Evolutionary conservation across 2,888 invertebrate genomes (phyloP).

Genomic region (Tanytarsus gracilentus): DNA sequence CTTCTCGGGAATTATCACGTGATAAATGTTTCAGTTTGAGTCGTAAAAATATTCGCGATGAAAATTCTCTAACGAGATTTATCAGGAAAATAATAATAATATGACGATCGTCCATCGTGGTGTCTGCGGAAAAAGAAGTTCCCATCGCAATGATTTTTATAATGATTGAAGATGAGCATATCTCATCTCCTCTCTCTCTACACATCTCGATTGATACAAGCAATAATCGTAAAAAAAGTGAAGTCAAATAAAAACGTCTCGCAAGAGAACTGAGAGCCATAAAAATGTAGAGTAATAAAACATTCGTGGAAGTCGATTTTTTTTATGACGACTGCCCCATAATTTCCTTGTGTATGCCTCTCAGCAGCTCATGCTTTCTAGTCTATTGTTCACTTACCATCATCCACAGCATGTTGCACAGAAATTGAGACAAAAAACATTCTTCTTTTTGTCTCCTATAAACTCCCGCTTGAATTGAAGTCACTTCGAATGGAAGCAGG

Average conservation of each 20-base stretch:
- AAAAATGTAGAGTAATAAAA: conserved; percentile 26
- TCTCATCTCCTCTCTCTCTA: neutral
- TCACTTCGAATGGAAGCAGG: neutral
- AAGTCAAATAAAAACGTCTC: neutral
- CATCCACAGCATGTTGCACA: no score
- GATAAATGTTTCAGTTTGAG: no score
- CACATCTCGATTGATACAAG: conserved; percentile 19
- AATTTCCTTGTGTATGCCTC: neutral
- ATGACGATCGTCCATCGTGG: neutral
- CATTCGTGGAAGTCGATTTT: conserved; percentile 26
- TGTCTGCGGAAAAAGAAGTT: neutral
- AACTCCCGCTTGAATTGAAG: conserved; percentile 1
- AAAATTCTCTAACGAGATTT: neutral
- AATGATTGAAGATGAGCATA: neutral
- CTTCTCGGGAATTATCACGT: no score
- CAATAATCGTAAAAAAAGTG: conserved; percentile 22
- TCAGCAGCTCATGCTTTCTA: neutral
- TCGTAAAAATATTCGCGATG: neutral
- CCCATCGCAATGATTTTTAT: neutral
- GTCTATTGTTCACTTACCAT: no score
- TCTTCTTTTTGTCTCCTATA: neutral
- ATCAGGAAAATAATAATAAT: neutral
- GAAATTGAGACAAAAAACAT: neutral
- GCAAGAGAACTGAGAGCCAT: conserved; percentile 1
- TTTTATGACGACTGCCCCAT: conserved; percentile 19